Conservation (phyloP, 2,113 vertebrate species). For the Todiramphus saurophagus region DNA sequence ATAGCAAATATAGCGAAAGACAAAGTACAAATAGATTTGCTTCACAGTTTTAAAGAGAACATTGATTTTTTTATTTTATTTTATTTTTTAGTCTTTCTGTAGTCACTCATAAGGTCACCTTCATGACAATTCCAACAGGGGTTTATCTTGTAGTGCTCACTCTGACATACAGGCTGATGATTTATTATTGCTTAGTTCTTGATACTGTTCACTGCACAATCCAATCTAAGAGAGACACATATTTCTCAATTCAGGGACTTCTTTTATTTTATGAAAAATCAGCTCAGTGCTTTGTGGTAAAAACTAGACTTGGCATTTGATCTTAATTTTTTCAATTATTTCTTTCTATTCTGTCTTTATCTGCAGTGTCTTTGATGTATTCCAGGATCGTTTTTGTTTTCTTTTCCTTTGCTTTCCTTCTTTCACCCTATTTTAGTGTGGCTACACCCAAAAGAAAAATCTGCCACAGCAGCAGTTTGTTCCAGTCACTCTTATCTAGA, state of each 20-base stretch:
- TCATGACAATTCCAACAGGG: constrained; percentile 78
- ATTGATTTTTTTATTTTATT: neutral
- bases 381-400: constrained; percentile 10
- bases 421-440: neutral
- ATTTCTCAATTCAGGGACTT: constrained; percentile 86
- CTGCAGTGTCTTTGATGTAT: constrained; percentile 30
- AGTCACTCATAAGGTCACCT: constrained; percentile 79
- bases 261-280: constrained; percentile 85
- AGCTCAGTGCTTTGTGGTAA: constrained; percentile 68
- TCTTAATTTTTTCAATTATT: constrained; percentile 70
- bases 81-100: constrained; percentile 58
- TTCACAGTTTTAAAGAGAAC: constrained; percentile 51
- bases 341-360: neutral
- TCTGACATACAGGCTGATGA: constrained; percentile 78
- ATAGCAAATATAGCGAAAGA: constrained; percentile 47
- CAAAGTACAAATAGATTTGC: constrained; percentile 44
- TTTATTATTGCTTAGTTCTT: constrained; percentile 84
- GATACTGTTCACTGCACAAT: constrained; percentile 87
- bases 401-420: neutral
- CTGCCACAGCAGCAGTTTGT: neutral
- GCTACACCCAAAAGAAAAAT: constrained; percentile 37
- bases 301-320: constrained; percentile 58
- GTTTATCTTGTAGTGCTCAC: constrained; percentile 76
- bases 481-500: constrained; percentile 35
- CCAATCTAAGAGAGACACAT: constrained; percentile 85